Conservation (phyloP, 2,888 invertebrate genomes). For the Cheilosia vernalis region DNA sequence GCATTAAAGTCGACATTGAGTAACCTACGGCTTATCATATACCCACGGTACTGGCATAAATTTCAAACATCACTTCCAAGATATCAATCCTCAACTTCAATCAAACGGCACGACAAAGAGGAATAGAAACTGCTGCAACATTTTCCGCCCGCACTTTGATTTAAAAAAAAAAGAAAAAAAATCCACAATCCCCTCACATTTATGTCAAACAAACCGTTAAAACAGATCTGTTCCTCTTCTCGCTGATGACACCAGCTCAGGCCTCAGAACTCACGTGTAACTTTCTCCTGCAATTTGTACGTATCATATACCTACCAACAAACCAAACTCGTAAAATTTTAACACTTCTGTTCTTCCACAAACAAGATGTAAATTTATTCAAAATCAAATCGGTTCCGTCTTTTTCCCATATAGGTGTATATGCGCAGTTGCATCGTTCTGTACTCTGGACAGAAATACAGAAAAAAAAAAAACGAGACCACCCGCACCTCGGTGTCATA, state of each 20-base stretch:
- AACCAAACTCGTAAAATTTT: conserved; percentile 29
- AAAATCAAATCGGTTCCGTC: conserved; percentile 54
- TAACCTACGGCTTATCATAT: too few relatives aligned
- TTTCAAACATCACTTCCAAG: too few relatives aligned
- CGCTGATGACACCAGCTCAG: background rate
- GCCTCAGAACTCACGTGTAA: background rate
- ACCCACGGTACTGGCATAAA: too few relatives aligned
- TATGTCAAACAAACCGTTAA: conserved; percentile 2
- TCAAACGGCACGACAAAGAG: too few relatives aligned
- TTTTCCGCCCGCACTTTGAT: too few relatives aligned
- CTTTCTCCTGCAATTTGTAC: conserved; percentile 45
- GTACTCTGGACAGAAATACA: background rate
- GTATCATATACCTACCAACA: background rate
- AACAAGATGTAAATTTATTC: conserved; percentile 54
- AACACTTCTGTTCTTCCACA: conserved; percentile 44
- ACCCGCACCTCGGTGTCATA: conserved; percentile 70
- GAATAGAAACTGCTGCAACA: background rate
- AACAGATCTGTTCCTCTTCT: conserved; percentile 6
- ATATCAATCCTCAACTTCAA: too few relatives aligned
- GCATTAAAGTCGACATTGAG: too few relatives aligned
- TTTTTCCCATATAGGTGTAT: background rate
- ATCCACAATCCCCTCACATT: background rate
- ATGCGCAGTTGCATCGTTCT: background rate
- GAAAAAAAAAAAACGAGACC: conserved; percentile 34
- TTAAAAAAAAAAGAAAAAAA: background rate